A percentile compares a stretch with the other conserved stretches of the same genome.
Evolutionary conservation across 2,113 vertebrate genomes (phyloP).

Genomic region (Oreochromis spilurus): DNA sequence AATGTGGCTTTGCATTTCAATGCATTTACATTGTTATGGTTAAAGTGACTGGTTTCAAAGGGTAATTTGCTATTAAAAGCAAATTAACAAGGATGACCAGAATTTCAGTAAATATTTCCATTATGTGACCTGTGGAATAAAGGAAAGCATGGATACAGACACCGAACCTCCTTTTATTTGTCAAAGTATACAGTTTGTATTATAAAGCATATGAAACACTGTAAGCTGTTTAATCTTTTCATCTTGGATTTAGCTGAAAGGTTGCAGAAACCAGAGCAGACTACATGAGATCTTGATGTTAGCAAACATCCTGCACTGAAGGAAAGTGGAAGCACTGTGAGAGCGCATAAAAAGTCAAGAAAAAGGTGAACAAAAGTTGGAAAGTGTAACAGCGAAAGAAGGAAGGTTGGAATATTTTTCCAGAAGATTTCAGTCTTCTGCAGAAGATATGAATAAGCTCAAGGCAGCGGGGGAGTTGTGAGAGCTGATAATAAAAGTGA

Average conservation of each 20-base stretch:
- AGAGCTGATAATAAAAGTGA: not conserved
- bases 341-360: not conserved
- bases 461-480: not conserved
- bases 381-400: not conserved
- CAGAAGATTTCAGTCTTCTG: not conserved
- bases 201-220: not conserved
- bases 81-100: not conserved
- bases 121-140: not conserved
- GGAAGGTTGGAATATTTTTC: not conserved
- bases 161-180: not conserved
- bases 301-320: not conserved
- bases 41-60: not conserved
- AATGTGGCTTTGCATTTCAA: constrained; percentile 6
- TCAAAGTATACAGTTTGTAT: not conserved
- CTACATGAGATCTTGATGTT: not conserved
- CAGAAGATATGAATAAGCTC: not conserved
- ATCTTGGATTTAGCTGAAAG: not conserved
- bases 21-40: not conserved
- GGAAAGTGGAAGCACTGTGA: not conserved
- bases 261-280: not conserved
- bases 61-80: constrained; percentile 11
- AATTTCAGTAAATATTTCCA: not conserved
- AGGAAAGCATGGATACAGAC: not conserved
- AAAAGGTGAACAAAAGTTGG: not conserved
- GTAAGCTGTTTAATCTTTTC: not conserved